A percentile compares a stretch with the other conserved stretches of the same genome.
phyloP scores from a whole-genome alignment of 1,140 invertebrate genomes.

The Andricus grossulariae region DNA sequence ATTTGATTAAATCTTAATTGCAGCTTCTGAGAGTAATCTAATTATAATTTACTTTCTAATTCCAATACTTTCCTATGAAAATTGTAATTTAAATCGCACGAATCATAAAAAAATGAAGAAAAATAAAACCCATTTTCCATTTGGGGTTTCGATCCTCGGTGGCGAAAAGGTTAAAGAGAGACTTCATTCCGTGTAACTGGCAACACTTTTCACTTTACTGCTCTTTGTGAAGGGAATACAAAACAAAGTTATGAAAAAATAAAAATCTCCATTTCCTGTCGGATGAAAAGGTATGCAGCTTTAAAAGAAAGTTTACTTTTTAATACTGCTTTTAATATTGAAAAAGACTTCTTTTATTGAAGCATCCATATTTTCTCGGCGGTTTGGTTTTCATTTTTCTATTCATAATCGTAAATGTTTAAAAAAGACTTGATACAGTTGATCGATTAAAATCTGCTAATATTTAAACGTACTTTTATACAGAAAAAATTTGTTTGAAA shows the following conservation, averaged over 20 bases:
- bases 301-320: not conserved
- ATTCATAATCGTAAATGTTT: no score
- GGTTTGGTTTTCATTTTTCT: no score
- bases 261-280: not conserved
- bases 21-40: no score
- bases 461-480: no score
- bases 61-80: not conserved
- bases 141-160: not conserved
- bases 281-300: not conserved
- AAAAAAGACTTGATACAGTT: no score
- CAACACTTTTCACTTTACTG: constrained; percentile 17
- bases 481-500: no score
- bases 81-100: not conserved
- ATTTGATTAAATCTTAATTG: no score
- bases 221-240: constrained; percentile 8
- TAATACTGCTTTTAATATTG: no score
- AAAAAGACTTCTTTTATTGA: no score
- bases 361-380: no score
- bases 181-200: constrained; percentile 15
- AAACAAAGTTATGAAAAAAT: constrained; percentile 5
- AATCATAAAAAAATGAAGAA: constrained; percentile 2
- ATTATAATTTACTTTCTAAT: no score
- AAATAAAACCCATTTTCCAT: constrained; percentile 21
- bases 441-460: no score
- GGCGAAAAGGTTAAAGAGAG: constrained; percentile 14